These are phyloP conservation scores for Betta splendens DNA, from an alignment of 2,797 vertebrate species.

Conservation along the genomic window DNA sequence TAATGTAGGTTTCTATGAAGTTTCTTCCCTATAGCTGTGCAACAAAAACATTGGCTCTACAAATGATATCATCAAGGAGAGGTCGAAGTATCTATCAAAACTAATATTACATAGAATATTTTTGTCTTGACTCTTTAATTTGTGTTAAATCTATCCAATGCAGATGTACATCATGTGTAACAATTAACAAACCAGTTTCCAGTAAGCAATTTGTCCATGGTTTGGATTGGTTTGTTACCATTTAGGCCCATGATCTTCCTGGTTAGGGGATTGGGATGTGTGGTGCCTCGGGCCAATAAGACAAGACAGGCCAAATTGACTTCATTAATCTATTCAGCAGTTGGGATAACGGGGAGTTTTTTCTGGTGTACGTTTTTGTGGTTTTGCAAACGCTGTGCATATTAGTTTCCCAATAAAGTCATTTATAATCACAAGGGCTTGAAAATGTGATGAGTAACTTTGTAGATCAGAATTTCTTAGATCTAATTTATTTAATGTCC, in stretches of 20 bases:
- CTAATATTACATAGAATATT: not conserved
- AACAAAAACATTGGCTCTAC: not conserved
- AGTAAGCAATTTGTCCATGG: conserved; percentile 32
- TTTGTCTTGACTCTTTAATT: not conserved
- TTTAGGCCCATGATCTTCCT: conserved; percentile 50
- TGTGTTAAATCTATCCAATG: conserved; percentile 11
- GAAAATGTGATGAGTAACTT: conserved; percentile 12
- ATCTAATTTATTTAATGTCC: conserved; percentile 5
- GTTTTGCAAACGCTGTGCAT: conserved; percentile 28
- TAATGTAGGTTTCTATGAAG: not conserved
- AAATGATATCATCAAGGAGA: not conserved
- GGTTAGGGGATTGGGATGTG: conserved; percentile 26
- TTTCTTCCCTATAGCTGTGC: not conserved
- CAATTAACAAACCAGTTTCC: conserved; percentile 26
- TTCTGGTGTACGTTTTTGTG: conserved; percentile 41
- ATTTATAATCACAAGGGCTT: conserved; percentile 30
- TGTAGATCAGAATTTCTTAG: conserved; percentile 6
- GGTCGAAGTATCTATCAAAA: not conserved
- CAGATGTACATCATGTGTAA: conserved; percentile 33
- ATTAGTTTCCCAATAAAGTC: conserved; percentile 8
- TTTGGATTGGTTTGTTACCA: conserved; percentile 61
- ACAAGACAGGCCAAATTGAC: conserved; percentile 63
- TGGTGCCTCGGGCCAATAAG: conserved; percentile 62
- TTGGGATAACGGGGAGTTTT: conserved; percentile 23
- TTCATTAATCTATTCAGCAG: conserved; percentile 64